phyloP scores from a whole-genome alignment of 2,888 invertebrate species.

The Heteromyza rotundicornis region DNA sequence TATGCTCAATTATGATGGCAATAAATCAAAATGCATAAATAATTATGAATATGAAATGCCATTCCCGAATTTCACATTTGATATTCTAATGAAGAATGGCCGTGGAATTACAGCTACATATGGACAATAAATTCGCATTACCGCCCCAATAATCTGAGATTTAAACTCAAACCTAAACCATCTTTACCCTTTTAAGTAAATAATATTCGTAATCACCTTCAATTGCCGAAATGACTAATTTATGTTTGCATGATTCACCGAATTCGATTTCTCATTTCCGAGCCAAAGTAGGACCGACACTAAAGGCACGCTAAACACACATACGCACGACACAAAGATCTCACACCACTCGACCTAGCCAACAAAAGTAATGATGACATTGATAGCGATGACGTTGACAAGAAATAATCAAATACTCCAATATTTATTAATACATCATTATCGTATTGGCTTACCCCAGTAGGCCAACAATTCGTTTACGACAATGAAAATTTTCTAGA shows the following conservation, averaged over 20 bases:
- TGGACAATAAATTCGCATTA: no score
- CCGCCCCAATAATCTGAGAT: no score
- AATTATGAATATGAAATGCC: no score
- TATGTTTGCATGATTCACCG: constrained; percentile 17
- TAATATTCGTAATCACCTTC: not conserved
- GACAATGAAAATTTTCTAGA: no score
- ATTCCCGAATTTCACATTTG: no score
- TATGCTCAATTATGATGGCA: no score
- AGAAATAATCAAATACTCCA: constrained; percentile 25
- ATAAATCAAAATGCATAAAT: no score
- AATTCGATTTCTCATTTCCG: constrained; percentile 14
- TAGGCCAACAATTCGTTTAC: no score
- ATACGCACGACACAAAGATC: not conserved
- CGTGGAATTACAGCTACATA: no score
- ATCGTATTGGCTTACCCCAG: constrained; percentile 8
- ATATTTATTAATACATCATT: constrained; percentile 29
- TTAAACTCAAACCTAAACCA: no score
- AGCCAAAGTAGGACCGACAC: not conserved
- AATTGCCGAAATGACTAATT: constrained; percentile 13
- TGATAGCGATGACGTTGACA: constrained; percentile 5
- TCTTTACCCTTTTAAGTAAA: not conserved
- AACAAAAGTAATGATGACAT: constrained; percentile 2
- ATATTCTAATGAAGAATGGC: no score
- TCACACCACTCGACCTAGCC: not conserved
- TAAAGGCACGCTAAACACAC: not conserved